Percentiles rank a stretch among this genome's conserved stretches.
These are phyloP conservation scores for Seira musarum DNA, from an alignment of 2,888 invertebrate genomes.

Conservation along the genomic window DNA sequence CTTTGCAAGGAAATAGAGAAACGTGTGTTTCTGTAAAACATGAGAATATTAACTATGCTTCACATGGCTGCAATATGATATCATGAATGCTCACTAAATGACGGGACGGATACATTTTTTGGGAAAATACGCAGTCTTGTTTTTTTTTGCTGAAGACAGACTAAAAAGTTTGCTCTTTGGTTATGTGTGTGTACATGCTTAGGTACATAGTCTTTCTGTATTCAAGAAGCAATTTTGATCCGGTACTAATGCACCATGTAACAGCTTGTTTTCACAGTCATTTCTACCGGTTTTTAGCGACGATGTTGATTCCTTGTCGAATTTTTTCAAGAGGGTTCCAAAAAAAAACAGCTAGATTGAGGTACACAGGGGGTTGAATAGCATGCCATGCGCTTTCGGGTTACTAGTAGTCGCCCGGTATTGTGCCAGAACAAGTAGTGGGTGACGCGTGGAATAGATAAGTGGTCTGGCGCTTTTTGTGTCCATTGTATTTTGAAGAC, in stretches of 20 bases:
- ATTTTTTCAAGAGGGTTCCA: not conserved
- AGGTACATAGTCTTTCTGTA: conserved; percentile 23
- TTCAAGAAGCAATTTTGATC: conserved; percentile 36
- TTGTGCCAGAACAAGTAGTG: too few relatives aligned
- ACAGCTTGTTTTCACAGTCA: conserved; percentile 48
- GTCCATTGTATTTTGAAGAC: conserved; percentile 13
- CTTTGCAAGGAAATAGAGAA: not conserved
- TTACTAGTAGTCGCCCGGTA: conserved; percentile 29
- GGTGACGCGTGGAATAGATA: conserved; percentile 53
- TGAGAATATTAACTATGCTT: not conserved
- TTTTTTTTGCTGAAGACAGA: not conserved
- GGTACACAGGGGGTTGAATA: conserved; percentile 13
- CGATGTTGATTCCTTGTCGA: not conserved
- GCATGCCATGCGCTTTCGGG: too few relatives aligned
- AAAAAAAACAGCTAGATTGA: not conserved
- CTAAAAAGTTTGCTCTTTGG: too few relatives aligned
- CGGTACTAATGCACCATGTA: conserved; percentile 45
- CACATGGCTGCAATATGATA: not conserved
- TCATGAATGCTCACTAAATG: not conserved
- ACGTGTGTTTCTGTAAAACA: not conserved
- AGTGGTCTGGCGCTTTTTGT: conserved; percentile 44
- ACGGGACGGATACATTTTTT: conserved; percentile 21
- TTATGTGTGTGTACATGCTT: not conserved
- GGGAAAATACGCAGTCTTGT: too few relatives aligned
- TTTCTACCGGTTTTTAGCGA: conserved; percentile 33